These are phyloP conservation scores for Zaprionus bogoriensis DNA, from an alignment of 2,888 invertebrate genomes.

Conservation along the genomic window DNA sequence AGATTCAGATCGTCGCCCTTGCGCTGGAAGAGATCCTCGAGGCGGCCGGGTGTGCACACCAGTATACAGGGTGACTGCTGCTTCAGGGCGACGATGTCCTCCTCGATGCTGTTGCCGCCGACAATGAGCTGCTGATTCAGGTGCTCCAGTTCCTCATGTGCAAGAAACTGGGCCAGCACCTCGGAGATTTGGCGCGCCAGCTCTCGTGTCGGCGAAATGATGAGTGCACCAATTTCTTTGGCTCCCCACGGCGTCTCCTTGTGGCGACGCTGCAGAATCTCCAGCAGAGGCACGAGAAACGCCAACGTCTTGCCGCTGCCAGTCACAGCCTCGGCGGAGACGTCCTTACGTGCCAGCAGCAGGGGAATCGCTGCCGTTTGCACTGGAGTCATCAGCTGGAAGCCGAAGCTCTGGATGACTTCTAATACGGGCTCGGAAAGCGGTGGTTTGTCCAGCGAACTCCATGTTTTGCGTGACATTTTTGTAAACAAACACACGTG, in stretches of 20 bases:
- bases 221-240: constrained; percentile 92
- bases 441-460: constrained; percentile 82
- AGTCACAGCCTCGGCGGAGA: constrained; percentile 98
- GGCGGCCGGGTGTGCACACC: constrained; percentile 96
- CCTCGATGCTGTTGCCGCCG: constrained; percentile 92
- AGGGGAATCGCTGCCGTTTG: constrained; percentile 95
- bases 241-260: constrained; percentile 86
- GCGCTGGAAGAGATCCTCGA: constrained; percentile 92
- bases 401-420: constrained; percentile 84
- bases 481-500: constrained; percentile 57
- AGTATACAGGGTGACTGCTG: constrained; percentile 91
- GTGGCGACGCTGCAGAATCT: constrained; percentile 88
- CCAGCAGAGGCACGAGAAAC: constrained; percentile 95
- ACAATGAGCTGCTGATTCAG: constrained; percentile 87
- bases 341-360: constrained; percentile 95
- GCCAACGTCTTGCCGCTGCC: constrained; percentile 99
- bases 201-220: constrained; percentile 98
- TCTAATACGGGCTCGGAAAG: constrained; percentile 84
- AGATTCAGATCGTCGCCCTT: constrained; percentile 88
- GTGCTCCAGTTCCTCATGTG: constrained; percentile 83
- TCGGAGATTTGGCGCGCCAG: constrained; percentile 94
- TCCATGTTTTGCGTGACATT: constrained; percentile 82
- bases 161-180: constrained; percentile 85
- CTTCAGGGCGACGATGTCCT: constrained; percentile 88
- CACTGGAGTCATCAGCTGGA: constrained; percentile 85